phyloP scores from a whole-genome alignment of 1,140 invertebrate genomes.

The Aphaenogaster floridana region DNA sequence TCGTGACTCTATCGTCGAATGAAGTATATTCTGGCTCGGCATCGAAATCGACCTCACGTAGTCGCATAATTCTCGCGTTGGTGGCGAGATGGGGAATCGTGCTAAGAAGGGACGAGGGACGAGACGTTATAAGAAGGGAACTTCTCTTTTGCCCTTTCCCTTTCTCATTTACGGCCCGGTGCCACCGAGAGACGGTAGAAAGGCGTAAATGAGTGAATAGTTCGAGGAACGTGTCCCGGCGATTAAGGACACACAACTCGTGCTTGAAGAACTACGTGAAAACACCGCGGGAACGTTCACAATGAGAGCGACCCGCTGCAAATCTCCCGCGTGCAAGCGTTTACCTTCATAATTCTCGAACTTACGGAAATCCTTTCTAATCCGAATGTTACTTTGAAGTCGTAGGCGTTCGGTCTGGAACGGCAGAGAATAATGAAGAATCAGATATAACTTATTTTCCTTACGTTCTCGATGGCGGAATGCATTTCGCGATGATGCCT shows the following conservation, averaged over 20 bases:
- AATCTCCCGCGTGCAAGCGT: slow-evolving; percentile 48
- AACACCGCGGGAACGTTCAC: slow-evolving; percentile 9
- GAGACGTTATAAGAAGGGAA: slow-evolving; percentile 30
- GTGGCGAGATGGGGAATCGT: slow-evolving; percentile 34
- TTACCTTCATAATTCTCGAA: slow-evolving; percentile 64
- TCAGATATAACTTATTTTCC: slow-evolving; percentile 44
- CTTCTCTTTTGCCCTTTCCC: neutral
- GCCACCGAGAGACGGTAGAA: neutral
- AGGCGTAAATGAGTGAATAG: slow-evolving; percentile 52
- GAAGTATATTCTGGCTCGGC: slow-evolving; percentile 37
- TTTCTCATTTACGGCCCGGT: slow-evolving; percentile 14
- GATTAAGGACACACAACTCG: slow-evolving; percentile 45
- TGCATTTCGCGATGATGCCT: slow-evolving; percentile 30
- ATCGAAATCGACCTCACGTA: slow-evolving; percentile 62
- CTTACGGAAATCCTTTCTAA: slow-evolving; percentile 60
- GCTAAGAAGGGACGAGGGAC: slow-evolving; percentile 21
- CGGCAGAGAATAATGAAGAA: slow-evolving; percentile 51
- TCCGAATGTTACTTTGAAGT: slow-evolving; percentile 65
- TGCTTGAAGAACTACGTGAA: slow-evolving; percentile 51
- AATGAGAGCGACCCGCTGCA: slow-evolving; percentile 43
- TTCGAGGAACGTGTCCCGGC: slow-evolving; percentile 59
- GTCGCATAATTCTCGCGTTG: slow-evolving; percentile 60
- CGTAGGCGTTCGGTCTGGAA: slow-evolving; percentile 28
- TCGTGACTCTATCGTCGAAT: slow-evolving; percentile 59
- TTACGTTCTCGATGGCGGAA: slow-evolving; percentile 16